Percentiles rank a stretch among this genome's conserved stretches.
phyloP scores from a whole-genome alignment of 2,113 vertebrate species.

The Phalacrocorax aristotelis region DNA sequence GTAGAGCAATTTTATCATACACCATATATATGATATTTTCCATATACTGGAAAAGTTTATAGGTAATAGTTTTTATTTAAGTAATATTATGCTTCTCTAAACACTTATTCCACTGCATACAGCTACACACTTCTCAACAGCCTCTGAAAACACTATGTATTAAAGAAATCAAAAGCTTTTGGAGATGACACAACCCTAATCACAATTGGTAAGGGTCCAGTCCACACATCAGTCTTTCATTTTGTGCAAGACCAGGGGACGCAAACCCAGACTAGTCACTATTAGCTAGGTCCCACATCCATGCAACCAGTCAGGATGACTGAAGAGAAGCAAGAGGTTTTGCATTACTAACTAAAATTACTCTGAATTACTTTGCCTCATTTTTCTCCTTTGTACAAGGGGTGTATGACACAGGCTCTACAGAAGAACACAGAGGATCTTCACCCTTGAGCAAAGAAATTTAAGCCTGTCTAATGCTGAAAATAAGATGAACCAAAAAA shows the following conservation, averaged over 20 bases:
- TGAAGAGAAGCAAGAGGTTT: background rate
- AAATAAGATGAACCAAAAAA: background rate
- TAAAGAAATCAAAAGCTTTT: background rate
- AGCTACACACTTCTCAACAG: background rate
- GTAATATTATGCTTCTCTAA: background rate
- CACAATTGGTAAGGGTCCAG: background rate
- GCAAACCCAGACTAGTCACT: background rate
- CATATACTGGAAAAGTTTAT: background rate
- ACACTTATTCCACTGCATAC: background rate
- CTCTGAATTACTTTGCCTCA: background rate
- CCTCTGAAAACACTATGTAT: background rate
- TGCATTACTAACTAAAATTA: background rate
- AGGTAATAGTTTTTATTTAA: background rate
- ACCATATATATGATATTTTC: background rate
- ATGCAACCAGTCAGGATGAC: background rate
- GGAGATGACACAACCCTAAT: background rate
- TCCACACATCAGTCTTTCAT: background rate
- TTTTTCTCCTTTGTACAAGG: background rate
- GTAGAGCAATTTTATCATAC: background rate
- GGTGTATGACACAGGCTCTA: background rate
- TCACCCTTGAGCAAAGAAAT: background rate
- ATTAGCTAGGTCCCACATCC: accelerated
- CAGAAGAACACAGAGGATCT: background rate
- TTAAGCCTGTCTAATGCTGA: background rate
- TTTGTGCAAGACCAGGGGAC: background rate